Evolutionary conservation across 2,888 invertebrate genomes (phyloP).

Genomic region (Epinotia ramella): DNA sequence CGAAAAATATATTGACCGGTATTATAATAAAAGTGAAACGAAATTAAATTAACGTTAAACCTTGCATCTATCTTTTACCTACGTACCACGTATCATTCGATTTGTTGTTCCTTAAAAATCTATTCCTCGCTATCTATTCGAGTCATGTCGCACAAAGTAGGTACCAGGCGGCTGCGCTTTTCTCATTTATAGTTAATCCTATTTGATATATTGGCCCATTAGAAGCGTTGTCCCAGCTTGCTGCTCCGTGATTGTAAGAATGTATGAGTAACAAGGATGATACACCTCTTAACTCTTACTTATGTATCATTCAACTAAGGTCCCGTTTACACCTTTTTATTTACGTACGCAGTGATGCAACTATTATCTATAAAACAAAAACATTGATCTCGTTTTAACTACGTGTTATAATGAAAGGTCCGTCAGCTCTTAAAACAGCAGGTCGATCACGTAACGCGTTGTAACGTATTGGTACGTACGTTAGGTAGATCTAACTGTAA

Average conservation of each 20-base stretch:
- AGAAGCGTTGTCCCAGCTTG: conserved; percentile 73
- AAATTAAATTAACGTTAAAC: no score
- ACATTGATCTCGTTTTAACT: no score
- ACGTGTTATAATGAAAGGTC: no score
- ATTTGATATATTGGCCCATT: conserved; percentile 82
- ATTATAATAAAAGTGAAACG: no score
- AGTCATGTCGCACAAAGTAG: conserved; percentile 71
- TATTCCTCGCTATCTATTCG: conserved; percentile 65
- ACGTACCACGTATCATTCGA: background rate
- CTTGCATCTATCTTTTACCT: background rate
- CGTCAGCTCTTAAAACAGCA: no score
- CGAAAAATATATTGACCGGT: no score
- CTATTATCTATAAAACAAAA: no score
- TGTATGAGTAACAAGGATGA: conserved; percentile 64
- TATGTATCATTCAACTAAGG: conserved; percentile 14
- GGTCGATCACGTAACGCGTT: no score
- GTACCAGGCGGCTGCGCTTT: conserved; percentile 70
- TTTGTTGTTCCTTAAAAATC: conserved; percentile 51
- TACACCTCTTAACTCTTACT: conserved; percentile 56
- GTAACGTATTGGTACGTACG: no score
- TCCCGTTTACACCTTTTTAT: background rate
- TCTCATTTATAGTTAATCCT: conserved; percentile 81
- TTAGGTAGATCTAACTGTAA: no score
- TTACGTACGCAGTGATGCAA: background rate
- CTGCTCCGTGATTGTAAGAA: conserved; percentile 74